Evolutionary conservation across 1,140 invertebrate species (phyloP).

Genomic region (Drosophila littoralis): DNA sequence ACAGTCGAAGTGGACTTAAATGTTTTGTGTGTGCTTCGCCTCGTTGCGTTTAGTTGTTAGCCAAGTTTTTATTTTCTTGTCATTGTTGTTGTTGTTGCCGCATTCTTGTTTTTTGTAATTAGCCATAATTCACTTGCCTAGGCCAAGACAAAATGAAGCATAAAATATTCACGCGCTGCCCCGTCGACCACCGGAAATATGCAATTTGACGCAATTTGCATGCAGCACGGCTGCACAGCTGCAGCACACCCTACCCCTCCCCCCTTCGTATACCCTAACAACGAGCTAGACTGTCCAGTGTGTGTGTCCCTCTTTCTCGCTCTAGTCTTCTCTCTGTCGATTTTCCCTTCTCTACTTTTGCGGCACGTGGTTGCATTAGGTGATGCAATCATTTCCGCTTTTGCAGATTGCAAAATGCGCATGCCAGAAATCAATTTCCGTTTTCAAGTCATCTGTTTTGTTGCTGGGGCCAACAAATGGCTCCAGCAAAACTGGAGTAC

Average conservation of each 20-base stretch:
- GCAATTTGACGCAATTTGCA: constrained; percentile 82
- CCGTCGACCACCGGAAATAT: constrained; percentile 72
- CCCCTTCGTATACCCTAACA: neutral
- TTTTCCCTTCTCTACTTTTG: neutral
- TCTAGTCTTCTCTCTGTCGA: neutral
- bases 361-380: constrained; percentile 73
- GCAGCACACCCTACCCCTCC: constrained; percentile 14
- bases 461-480: constrained; percentile 15
- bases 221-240: constrained; percentile 44
- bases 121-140: constrained; percentile 79
- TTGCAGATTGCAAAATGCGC: constrained; percentile 63
- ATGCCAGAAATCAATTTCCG: constrained; percentile 77
- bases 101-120: constrained; percentile 59
- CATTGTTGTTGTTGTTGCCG: constrained; percentile 12
- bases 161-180: constrained; percentile 77
- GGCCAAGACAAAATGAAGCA: constrained; percentile 81
- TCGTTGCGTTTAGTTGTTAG: constrained; percentile 27
- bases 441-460: constrained; percentile 35
- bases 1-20: neutral
- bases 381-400: constrained; percentile 81
- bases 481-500: constrained; percentile 25
- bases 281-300: constrained; percentile 23
- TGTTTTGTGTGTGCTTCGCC: constrained; percentile 28
- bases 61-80: constrained; percentile 22
- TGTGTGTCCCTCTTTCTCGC: neutral